phyloP scores from a whole-genome alignment of 2,888 invertebrate species.

The Polyommatus iphigenia region DNA sequence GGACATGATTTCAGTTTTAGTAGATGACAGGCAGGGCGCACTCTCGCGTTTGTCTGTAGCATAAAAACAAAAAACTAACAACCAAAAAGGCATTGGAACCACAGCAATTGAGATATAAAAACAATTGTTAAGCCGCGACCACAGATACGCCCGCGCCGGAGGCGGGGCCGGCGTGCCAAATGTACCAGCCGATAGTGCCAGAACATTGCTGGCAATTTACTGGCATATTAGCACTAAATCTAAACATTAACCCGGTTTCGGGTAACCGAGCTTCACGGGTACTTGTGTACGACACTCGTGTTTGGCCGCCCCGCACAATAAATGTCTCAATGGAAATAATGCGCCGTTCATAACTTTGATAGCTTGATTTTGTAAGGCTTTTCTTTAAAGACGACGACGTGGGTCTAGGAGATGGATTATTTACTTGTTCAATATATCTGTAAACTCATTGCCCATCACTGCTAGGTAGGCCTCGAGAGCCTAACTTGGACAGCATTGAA shows the following conservation, averaged over 20 bases:
- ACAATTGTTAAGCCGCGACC: conserved; percentile 66
- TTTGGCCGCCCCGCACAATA: conserved; percentile 30
- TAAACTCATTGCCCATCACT: no score
- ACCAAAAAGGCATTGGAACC: no score
- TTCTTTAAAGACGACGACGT: neutral
- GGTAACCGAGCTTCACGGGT: conserved; percentile 71
- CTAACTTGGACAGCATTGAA: no score
- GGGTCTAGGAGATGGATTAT: neutral
- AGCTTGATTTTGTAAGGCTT: neutral
- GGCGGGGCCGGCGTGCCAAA: conserved; percentile 71
- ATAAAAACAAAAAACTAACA: no score
- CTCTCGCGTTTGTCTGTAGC: no score
- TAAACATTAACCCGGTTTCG: conserved; percentile 79
- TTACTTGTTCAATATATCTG: neutral
- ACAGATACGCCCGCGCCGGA: conserved; percentile 54
- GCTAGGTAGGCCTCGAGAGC: no score
- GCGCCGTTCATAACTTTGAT: conserved; percentile 18
- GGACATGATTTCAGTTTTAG: no score
- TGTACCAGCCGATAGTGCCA: conserved; percentile 76
- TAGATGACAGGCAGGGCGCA: no score
- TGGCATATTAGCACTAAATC: conserved; percentile 79
- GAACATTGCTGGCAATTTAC: conserved; percentile 76
- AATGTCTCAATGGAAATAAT: conserved; percentile 27
- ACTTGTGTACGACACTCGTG: conserved; percentile 53
- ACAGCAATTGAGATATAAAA: conserved; percentile 52